Percentiles rank a stretch among this genome's conserved stretches.
These are phyloP conservation scores for Cryptotermes secundus DNA, from an alignment of 1,140 invertebrate species.

Conservation along the genomic window DNA sequence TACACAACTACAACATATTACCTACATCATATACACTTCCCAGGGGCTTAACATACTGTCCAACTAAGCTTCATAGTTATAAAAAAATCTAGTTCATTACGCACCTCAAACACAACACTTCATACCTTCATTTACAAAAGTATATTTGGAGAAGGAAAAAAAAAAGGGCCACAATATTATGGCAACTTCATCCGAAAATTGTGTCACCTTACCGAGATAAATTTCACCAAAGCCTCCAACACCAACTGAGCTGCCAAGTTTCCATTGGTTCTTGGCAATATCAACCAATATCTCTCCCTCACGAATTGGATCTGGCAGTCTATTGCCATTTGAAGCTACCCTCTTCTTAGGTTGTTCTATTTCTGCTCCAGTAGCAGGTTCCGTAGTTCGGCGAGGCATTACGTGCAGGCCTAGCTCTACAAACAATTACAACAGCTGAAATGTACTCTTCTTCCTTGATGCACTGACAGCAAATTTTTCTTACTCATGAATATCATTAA, in stretches of 20 bases:
- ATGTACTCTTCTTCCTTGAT: neutral
- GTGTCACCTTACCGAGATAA: constrained; percentile 64
- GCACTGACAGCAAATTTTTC: neutral
- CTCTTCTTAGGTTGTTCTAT: constrained; percentile 25
- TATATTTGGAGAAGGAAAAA: no score
- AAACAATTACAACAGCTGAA: neutral
- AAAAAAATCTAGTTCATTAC: no score
- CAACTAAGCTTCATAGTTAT: no score
- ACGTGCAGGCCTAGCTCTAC: neutral
- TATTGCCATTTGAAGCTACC: constrained; percentile 28
- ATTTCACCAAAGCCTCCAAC: constrained; percentile 93
- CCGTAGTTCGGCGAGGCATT: constrained; percentile 28
- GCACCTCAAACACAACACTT: no score
- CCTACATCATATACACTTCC: no score
- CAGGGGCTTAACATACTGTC: no score
- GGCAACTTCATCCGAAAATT: no score
- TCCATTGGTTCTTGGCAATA: constrained; percentile 80
- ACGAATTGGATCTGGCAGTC: constrained; percentile 30
- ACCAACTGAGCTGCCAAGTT: constrained; percentile 81
- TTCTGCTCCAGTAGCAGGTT: constrained; percentile 21
- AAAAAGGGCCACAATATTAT: no score
- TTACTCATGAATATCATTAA: neutral
- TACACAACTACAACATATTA: no score
- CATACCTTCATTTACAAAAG: no score
- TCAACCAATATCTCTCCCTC: constrained; percentile 77